Conservation (phyloP, 2,797 vertebrate genomes). For the Chaenodraco wilsoni region DNA sequence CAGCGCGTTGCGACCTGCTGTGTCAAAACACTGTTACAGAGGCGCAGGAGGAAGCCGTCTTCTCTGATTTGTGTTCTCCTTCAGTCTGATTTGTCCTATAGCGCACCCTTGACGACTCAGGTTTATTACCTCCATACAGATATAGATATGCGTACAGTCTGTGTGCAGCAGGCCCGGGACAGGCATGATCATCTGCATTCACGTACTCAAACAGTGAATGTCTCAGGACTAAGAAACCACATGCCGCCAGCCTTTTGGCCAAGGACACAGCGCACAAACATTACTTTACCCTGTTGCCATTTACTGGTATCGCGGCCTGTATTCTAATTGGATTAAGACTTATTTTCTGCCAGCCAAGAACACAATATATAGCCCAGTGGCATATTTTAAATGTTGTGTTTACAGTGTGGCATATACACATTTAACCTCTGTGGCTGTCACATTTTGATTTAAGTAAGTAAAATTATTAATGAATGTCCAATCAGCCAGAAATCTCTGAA, state of each 20-base stretch:
- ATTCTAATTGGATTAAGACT: slow-evolving; percentile 29
- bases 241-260: slow-evolving; percentile 9
- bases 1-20: slow-evolving; percentile 35
- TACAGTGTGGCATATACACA: slow-evolving; percentile 6
- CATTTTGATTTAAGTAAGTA: slow-evolving; percentile 8
- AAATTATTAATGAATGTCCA: neutral
- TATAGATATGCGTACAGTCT: slow-evolving; percentile 21
- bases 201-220: slow-evolving; percentile 1
- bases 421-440: slow-evolving; percentile 10
- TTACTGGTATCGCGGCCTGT: slow-evolving; percentile 17
- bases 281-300: slow-evolving; percentile 14
- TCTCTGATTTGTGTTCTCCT: slow-evolving; percentile 56
- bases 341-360: slow-evolving; percentile 12
- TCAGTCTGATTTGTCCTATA: slow-evolving; percentile 44
- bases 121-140: slow-evolving; percentile 36
- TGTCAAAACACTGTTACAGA: slow-evolving; percentile 51
- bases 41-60: slow-evolving; percentile 40
- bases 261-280: slow-evolving; percentile 28
- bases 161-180: slow-evolving; percentile 5
- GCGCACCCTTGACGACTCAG: slow-evolving; percentile 32
- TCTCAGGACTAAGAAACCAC: slow-evolving; percentile 25
- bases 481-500: neutral
- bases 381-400: slow-evolving; percentile 18
- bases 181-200: slow-evolving; percentile 46
- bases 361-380: slow-evolving; percentile 11